These are phyloP conservation scores for Drosophila willistoni DNA, from an alignment of 1,140 invertebrate species.

Conservation along the genomic window DNA sequence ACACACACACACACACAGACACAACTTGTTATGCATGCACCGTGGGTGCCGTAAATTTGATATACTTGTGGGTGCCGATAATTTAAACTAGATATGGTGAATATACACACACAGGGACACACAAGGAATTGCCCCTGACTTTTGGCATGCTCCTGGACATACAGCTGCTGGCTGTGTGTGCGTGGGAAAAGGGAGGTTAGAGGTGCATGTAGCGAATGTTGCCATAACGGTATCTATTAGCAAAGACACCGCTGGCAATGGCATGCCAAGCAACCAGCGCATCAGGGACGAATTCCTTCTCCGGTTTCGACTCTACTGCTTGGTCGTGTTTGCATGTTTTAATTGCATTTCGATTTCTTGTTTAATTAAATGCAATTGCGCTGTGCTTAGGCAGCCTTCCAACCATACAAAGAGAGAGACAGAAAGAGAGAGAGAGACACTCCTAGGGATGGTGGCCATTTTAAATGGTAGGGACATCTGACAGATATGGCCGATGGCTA, in stretches of 20 bases:
- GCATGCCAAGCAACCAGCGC: conserved; percentile 1
- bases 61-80: conserved; percentile 72
- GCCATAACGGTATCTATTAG: conserved; percentile 56
- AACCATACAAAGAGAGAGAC: not conserved
- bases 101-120: conserved; percentile 15
- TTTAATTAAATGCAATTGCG: conserved; percentile 59
- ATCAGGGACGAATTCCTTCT: not conserved
- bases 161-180: conserved; percentile 12
- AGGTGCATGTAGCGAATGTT: conserved; percentile 35
- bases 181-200: not conserved
- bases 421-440: not conserved
- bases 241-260: conserved; percentile 40
- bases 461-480: not conserved
- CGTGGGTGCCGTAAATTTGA: conserved; percentile 70
- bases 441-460: not conserved
- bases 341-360: conserved; percentile 67
- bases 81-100: conserved; percentile 64
- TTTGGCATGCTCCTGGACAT: conserved; percentile 35
- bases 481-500: conserved; percentile 2
- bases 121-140: conserved; percentile 44
- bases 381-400: not conserved
- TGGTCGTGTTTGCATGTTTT: conserved; percentile 42
- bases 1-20: not conserved
- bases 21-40: conserved; percentile 50
- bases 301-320: not conserved